Conservation (phyloP, 2,113 vertebrate species). For the Oriolus oriolus region DNA sequence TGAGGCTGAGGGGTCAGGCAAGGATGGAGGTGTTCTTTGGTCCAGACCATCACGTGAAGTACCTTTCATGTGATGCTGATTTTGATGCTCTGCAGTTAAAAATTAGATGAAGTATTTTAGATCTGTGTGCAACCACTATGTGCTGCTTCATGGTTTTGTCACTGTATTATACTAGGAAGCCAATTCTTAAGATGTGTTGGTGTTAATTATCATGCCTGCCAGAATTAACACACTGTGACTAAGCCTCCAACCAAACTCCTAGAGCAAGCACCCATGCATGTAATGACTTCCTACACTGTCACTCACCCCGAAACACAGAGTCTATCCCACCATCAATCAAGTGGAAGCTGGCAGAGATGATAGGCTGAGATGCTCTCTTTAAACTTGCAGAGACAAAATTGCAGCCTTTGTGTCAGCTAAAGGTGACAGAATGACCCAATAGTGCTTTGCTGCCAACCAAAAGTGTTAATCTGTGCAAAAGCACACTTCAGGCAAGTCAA, state of each 20-base stretch:
- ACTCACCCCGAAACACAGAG: not conserved
- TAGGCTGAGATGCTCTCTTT: not conserved
- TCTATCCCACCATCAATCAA: not conserved
- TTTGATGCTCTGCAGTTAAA: not conserved
- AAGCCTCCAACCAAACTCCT: not conserved
- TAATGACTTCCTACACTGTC: not conserved
- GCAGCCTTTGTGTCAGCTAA: not conserved
- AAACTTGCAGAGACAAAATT: not conserved
- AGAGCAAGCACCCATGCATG: not conserved
- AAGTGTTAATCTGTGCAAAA: not conserved
- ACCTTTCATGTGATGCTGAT: not conserved
- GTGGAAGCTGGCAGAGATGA: not conserved
- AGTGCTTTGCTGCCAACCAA: not conserved
- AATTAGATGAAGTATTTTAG: not conserved
- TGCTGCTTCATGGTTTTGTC: not conserved
- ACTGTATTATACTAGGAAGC: not conserved
- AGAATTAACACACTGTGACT: not conserved
- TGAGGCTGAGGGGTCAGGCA: not conserved
- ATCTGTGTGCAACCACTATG: not conserved
- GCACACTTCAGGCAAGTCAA: not conserved
- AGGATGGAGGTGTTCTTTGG: not conserved
- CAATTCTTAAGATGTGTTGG: not conserved
- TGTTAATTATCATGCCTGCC: not conserved
- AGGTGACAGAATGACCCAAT: not conserved
- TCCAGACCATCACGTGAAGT: not conserved